These are phyloP conservation scores for Marmota flaviventris DNA, from an alignment of 2,113 vertebrate genomes.

Conservation along the genomic window DNA sequence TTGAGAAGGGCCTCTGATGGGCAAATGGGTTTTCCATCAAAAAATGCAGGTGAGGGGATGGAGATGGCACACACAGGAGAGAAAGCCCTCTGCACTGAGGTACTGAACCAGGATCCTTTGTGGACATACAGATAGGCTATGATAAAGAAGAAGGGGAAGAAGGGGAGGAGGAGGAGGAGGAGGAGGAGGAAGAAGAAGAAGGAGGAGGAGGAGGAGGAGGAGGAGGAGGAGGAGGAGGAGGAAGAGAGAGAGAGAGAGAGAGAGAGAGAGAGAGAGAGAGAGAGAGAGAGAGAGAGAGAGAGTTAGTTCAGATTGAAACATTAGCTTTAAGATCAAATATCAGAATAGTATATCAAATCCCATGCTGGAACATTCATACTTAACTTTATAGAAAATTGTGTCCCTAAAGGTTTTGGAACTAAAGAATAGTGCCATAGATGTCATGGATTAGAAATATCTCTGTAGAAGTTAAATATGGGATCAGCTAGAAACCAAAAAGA, in stretches of 20 bases:
- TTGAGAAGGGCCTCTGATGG: background rate
- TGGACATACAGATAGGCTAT: background rate
- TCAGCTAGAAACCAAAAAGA: background rate
- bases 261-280: no score
- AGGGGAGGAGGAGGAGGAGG: no score
- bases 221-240: background rate
- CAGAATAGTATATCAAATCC: background rate
- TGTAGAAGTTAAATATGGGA: background rate
- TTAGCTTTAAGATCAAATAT: conserved; percentile 14
- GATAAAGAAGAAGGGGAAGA: background rate
- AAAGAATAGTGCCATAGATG: background rate
- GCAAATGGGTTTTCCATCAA: background rate
- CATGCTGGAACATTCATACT: background rate
- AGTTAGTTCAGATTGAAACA: background rate
- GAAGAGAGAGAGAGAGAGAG: no score
- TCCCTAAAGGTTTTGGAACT: background rate
- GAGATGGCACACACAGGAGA: background rate
- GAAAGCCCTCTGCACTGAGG: background rate
- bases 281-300: no score
- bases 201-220: no score
- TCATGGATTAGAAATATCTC: background rate
- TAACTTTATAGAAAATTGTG: conserved; percentile 34
- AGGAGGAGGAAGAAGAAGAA: background rate
- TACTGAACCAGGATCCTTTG: background rate
- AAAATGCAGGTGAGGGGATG: background rate